Evolutionary conservation across 2,113 vertebrate species (phyloP).

Genomic region (Trematomus loennbergii): DNA sequence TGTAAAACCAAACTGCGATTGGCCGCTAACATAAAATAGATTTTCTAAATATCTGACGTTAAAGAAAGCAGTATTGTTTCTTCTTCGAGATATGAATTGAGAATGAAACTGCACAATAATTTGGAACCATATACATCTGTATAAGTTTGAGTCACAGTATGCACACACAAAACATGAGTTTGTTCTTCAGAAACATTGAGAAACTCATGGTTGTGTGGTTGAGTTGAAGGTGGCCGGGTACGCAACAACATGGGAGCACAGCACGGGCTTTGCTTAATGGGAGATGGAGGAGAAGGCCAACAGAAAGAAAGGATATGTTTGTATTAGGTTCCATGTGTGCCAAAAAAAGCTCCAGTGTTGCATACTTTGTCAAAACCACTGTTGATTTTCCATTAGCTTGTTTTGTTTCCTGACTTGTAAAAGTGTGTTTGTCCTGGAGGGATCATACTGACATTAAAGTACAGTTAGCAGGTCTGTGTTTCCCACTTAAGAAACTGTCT

Average conservation of each 20-base stretch:
- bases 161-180: not conserved
- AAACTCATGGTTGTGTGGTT: not conserved
- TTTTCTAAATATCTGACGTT: not conserved
- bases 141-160: constrained; percentile 8
- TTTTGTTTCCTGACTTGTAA: not conserved
- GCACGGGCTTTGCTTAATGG: constrained; percentile 4
- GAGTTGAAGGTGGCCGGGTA: not conserved
- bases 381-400: not conserved
- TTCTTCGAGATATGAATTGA: not conserved
- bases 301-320: not conserved
- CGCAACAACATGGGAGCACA: not conserved
- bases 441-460: not conserved
- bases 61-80: not conserved
- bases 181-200: no score
- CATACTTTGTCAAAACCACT: not conserved
- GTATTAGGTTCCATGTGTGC: not conserved
- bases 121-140: constrained; percentile 5
- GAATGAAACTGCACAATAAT: not conserved
- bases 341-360: not conserved
- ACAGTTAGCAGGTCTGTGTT: not conserved
- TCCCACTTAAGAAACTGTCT: not conserved
- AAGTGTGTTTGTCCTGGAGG: not conserved
- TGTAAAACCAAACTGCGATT: not conserved
- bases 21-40: not conserved
- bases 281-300: not conserved